Base-by-base conservation (phyloP, 2,797 vertebrate species). In the Diglossa cyanea region DNA sequence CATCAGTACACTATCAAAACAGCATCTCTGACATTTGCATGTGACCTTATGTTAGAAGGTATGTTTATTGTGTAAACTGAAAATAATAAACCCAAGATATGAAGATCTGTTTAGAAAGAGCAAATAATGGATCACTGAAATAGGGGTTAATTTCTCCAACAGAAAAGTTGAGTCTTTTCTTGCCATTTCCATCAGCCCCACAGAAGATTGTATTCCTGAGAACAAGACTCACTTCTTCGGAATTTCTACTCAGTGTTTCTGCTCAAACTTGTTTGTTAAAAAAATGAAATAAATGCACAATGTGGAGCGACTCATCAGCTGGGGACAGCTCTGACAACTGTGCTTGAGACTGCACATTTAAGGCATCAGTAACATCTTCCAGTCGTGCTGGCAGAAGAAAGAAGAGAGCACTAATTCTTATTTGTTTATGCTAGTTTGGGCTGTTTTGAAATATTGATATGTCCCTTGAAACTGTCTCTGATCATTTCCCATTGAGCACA, bases 361-460 rank as follows among this genome's bases (percentile, higher is more conserved):
- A 90, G 30, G 53, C 53, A 76, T 60, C 67, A 14, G 55, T 88
- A 90, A 94, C 74, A 85, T 92, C 83, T 78, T 92, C 80, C 74
- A 92, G 86, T 76, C 67, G 47, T 73, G 37, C 74, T 89, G 83
- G 80, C 30, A 9, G 42, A 13, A 76, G 71, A 71, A 66, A 33
- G 70, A 70, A 86, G 45, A 90, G 31, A 50, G 31, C 39, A 67
- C 50, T 94, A 92, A 82, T 82, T 94, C 91, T 87, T 81, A 62
- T 31, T 94, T 95, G 89, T 95, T 94, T 95, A 80, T 95, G 66
- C 68, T 80, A 86, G 88, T 76, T 91, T 94, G 57, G 82, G 66
- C 95, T 78, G 61, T 33, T 94, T 70, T 85, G 70, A 82, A 60
- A 88, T 93, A 96, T 96, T 95, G 92, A 93, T 93, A 74, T 58